Percentiles rank a stretch among this genome's conserved stretches.
These are phyloP conservation scores for Melanostigma gelatinosum DNA, from an alignment of 2,113 vertebrate species.

Conservation along the genomic window DNA sequence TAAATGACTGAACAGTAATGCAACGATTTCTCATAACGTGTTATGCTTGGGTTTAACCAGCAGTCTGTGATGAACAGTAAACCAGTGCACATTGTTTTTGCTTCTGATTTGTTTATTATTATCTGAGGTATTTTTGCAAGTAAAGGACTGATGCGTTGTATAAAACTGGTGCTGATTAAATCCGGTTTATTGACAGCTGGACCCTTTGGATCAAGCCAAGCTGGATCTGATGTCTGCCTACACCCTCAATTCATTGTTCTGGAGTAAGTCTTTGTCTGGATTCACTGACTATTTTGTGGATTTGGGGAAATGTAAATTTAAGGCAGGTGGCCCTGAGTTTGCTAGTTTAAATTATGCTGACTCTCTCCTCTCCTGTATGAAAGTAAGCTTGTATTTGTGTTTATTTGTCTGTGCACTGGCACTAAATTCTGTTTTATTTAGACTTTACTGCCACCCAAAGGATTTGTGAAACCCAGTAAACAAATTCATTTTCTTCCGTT, in stretches of 20 bases:
- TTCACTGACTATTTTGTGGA: not conserved
- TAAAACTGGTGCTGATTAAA: not conserved
- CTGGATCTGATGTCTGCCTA: slow-evolving; percentile 96
- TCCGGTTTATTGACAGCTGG: slow-evolving; percentile 82
- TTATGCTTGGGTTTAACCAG: not conserved
- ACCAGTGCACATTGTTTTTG: not conserved
- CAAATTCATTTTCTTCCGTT: too few relatives aligned
- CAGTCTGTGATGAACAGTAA: not conserved
- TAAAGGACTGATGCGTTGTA: not conserved
- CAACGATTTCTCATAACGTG: too few relatives aligned
- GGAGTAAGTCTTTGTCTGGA: slow-evolving; percentile 87
- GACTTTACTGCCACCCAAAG: not conserved
- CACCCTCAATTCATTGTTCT: slow-evolving; percentile 95
- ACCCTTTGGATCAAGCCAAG: slow-evolving; percentile 96
- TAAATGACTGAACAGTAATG: too few relatives aligned
- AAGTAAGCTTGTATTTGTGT: not conserved
- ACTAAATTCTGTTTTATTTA: not conserved
- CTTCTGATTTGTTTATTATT: not conserved
- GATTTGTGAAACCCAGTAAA: not conserved
- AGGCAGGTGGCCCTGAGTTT: not conserved
- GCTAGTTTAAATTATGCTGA: too few relatives aligned
- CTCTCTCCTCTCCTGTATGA: not conserved
- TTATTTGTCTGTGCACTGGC: not conserved
- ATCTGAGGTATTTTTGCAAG: not conserved
- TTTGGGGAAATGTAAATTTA: not conserved